phyloP scores from a whole-genome alignment of 2,888 invertebrate genomes.

The Tupiocoris notatus region DNA sequence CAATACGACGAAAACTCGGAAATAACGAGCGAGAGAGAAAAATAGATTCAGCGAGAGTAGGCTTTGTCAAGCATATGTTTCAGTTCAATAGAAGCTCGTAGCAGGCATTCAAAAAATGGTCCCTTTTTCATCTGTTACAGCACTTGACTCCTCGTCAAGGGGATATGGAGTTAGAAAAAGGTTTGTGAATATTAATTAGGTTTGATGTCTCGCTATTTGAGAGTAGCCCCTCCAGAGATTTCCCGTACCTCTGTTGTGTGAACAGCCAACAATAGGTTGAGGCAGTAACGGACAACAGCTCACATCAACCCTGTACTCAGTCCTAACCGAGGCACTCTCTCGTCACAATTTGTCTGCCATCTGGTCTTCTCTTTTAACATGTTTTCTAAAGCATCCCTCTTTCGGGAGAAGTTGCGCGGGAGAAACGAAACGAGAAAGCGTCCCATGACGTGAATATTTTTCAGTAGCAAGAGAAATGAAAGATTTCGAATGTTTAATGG shows the following conservation, averaged over 20 bases:
- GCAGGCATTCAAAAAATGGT: conserved; percentile 4
- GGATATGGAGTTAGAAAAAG: not conserved
- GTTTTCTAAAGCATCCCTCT: not conserved
- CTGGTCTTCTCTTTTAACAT: conserved; percentile 11
- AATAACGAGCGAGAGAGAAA: not conserved
- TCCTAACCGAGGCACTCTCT: not conserved
- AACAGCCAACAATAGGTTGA: not conserved
- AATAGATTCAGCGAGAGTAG: not conserved
- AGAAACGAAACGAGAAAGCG: not conserved
- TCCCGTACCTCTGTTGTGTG: no score
- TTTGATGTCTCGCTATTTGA: conserved; percentile 28
- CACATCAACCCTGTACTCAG: not conserved
- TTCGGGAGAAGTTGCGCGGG: not conserved
- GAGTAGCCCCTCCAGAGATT: conserved; percentile 6
- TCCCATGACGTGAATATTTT: not conserved
- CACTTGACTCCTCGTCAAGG: conserved; percentile 30
- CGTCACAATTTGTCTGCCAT: not conserved
- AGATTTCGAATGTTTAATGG: not conserved
- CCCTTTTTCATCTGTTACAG: conserved; percentile 14
- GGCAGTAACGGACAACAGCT: not conserved
- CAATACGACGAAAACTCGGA: not conserved
- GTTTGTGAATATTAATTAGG: conserved; percentile 39
- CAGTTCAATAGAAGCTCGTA: conserved; percentile 1
- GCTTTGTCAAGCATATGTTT: conserved; percentile 20
- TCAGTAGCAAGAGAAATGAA: not conserved